Evolutionary conservation across 2,797 vertebrate genomes (phyloP).

Genomic region (Amphiprion clarkii): DNA sequence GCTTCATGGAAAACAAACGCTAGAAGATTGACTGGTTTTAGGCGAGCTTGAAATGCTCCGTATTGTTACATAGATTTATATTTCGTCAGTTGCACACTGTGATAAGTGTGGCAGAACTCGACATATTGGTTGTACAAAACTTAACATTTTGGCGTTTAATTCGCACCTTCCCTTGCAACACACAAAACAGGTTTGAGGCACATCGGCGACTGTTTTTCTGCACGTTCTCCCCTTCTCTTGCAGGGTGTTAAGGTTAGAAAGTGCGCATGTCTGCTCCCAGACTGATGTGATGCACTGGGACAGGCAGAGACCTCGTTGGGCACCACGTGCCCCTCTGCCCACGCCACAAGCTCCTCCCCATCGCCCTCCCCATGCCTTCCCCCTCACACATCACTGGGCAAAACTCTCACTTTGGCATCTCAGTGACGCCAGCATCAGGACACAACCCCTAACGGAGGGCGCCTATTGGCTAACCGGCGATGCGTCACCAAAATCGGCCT

Average conservation of each 20-base stretch:
- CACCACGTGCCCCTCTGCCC: constrained; percentile 66
- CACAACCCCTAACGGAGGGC: constrained; percentile 38
- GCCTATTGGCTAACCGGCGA: constrained; percentile 74
- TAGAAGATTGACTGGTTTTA: not conserved
- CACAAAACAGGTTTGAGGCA: not conserved
- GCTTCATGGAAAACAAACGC: not conserved
- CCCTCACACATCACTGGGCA: constrained; percentile 69
- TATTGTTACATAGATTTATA: not conserved
- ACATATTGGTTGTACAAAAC: too few relatives aligned
- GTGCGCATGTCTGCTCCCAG: constrained; percentile 57
- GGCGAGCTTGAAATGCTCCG: not conserved
- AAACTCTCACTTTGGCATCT: constrained; percentile 37
- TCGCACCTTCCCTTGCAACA: not conserved
- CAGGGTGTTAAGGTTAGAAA: constrained; percentile 16
- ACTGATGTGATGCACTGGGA: constrained; percentile 82
- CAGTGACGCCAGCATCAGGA: constrained; percentile 54
- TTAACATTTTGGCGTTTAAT: not conserved
- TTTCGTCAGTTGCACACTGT: not conserved
- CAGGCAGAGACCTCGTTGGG: constrained; percentile 67
- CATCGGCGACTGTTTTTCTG: constrained; percentile 10
- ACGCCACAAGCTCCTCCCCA: constrained; percentile 48
- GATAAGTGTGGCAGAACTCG: not conserved
- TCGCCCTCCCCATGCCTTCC: constrained; percentile 11
- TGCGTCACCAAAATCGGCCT: constrained; percentile 68
- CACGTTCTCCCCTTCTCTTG: constrained; percentile 25